Evolutionary conservation across 2,797 vertebrate genomes (phyloP).

Genomic region (Dromococcyx pavoninus): DNA sequence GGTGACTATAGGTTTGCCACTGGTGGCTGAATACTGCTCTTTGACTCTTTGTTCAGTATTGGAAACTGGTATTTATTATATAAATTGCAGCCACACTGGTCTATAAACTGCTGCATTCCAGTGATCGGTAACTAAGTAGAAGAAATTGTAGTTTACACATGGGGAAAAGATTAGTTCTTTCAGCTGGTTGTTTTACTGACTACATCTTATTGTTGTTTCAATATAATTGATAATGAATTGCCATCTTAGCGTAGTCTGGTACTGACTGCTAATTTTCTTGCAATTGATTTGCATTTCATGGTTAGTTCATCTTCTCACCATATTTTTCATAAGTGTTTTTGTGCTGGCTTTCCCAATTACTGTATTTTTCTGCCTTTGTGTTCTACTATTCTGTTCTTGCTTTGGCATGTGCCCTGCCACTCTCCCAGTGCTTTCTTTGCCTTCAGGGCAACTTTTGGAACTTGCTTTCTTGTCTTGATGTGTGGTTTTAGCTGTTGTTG

Average conservation of each 20-base stretch:
- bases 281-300: conserved; percentile 12
- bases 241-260: not conserved
- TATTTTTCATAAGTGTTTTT: not conserved
- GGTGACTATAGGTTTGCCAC: not conserved
- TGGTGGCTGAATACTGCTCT: not conserved
- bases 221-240: conserved; percentile 25
- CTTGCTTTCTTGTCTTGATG: not conserved
- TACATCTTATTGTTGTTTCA: not conserved
- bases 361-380: not conserved
- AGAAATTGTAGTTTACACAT: not conserved
- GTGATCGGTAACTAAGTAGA: not conserved
- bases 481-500: not conserved
- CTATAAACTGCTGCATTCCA: not conserved
- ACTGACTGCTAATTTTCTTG: conserved; percentile 22
- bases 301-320: not conserved
- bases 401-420: fast-evolving
- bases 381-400: not conserved
- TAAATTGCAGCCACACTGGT: not conserved
- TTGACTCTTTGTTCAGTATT: not conserved
- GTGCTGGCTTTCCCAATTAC: not conserved
- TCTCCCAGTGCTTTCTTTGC: not conserved
- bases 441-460: not conserved
- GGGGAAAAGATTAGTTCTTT: not conserved
- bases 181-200: not conserved
- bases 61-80: not conserved